These are phyloP conservation scores for Harpagoxenus sublaevis DNA, from an alignment of 2,888 invertebrate genomes.

Conservation along the genomic window DNA sequence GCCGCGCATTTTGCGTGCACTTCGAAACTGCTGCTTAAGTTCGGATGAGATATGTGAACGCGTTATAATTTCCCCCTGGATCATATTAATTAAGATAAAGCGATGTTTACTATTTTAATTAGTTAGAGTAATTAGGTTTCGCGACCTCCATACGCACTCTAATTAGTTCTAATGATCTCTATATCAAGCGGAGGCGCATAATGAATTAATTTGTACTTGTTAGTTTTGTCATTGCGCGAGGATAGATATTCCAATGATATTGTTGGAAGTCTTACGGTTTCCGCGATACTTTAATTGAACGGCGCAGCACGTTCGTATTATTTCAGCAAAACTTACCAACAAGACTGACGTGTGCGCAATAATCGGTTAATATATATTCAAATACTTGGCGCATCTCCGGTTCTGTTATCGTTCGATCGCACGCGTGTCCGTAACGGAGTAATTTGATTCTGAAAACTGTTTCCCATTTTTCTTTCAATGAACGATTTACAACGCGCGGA, in stretches of 20 bases:
- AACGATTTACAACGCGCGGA: not conserved
- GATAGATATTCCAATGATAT: not conserved
- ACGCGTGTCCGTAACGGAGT: conserved; percentile 6
- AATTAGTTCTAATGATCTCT: conserved; percentile 16
- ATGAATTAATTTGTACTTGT: not conserved
- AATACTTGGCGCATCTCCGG: conserved; percentile 7
- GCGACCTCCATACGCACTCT: not conserved
- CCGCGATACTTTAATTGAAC: conserved; percentile 14
- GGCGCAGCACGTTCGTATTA: not conserved
- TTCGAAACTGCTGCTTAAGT: not conserved
- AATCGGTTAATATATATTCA: conserved; percentile 21
- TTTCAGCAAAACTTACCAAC: not conserved
- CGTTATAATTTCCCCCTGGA: conserved; percentile 2
- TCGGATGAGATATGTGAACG: not conserved
- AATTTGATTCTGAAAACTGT: not conserved
- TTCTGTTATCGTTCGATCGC: conserved; percentile 22
- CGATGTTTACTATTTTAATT: not conserved
- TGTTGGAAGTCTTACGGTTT: conserved; percentile 18
- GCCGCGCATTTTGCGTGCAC: not conserved
- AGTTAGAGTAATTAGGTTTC: not conserved
- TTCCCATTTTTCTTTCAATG: not conserved
- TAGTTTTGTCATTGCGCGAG: not conserved
- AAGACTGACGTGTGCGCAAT: not conserved
- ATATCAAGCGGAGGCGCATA: not conserved
- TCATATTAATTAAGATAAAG: conserved; percentile 13